A percentile compares a stretch with the other conserved stretches of the same genome.
Evolutionary conservation across 2,797 vertebrate genomes (phyloP).

Genomic region (Lateolabrax maculatus): DNA sequence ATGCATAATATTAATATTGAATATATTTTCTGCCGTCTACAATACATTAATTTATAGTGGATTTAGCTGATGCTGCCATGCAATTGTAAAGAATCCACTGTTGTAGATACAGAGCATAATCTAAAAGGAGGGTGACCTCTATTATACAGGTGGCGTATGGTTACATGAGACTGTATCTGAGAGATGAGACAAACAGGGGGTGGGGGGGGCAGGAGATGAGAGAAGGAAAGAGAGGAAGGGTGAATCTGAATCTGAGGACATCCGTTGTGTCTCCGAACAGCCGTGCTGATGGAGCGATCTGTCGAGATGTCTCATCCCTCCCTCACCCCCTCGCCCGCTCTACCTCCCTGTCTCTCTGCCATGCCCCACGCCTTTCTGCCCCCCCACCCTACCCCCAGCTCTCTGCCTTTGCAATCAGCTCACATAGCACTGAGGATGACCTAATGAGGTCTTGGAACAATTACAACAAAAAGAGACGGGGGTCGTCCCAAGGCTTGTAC

Average conservation of each 20-base stretch:
- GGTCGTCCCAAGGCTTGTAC: constrained; percentile 29
- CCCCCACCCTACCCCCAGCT: too few relatives aligned
- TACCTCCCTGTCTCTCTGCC: constrained; percentile 15
- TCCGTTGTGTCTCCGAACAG: constrained; percentile 59
- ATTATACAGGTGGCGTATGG: constrained; percentile 72
- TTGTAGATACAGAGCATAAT: constrained; percentile 56
- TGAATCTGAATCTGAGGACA: constrained; percentile 66
- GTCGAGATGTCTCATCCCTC: constrained; percentile 45
- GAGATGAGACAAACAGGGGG: constrained; percentile 41
- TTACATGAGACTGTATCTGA: constrained; percentile 73
- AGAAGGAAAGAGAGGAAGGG: constrained; percentile 38
- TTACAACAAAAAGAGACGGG: constrained; percentile 54
- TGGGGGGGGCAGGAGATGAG: neutral
- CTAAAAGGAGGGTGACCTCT: constrained; percentile 75
- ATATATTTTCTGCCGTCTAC: constrained; percentile 21
- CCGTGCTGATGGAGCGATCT: constrained; percentile 66
- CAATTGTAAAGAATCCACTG: constrained; percentile 21
- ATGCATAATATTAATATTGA: constrained; percentile 32
- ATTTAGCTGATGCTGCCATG: constrained; percentile 43
- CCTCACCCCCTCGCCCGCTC: constrained; percentile 16
- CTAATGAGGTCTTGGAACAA: constrained; percentile 66
- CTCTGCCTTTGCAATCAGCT: constrained; percentile 46
- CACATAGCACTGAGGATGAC: constrained; percentile 58
- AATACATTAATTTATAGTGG: constrained; percentile 46
- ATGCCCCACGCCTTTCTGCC: neutral